Base-by-base conservation (phyloP, 2,888 invertebrate species). In the Thecophora atra region DNA sequence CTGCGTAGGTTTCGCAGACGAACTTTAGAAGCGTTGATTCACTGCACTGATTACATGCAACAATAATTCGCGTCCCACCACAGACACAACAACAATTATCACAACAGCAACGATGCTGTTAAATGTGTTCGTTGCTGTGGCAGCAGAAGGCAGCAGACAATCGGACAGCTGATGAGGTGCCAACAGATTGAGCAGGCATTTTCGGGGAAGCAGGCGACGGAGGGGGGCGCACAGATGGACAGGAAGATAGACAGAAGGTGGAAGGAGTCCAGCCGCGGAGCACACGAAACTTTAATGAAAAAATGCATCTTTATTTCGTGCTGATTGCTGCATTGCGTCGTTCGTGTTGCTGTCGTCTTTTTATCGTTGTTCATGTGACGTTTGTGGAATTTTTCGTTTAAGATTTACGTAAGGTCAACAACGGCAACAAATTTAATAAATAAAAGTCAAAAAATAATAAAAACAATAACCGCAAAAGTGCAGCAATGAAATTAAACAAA, bases 41-140 rank as follows among this genome's bases (percentile, higher is more conserved):
- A 81, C 76, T 73, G 64, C 65, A 63, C 73, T 77, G 80, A 82
- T 82, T 81, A 74, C 72, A 73, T 62, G 66, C 71, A 76, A 77
- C 77, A 75, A 80, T 79, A 77, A 75, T 77, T 80, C 76, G 66
- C 21, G 26, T 62, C 73, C 51, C 30, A 21, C 21, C 19, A 54
- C 24, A 54, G 21, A 6, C 19, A 54, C 11, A 58, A 6, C 24
- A 28, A 58, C 26, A 44, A 58, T 21, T n/a, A 28, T 13, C 19
- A n/a, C 26, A 56, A 56, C 56, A 56, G 3, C 56, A 56, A 56
- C 56, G 24, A 56, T 26, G 52, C 11, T 19, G 17, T 52, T 8
- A 52, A 52, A 17, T 19, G 52, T 52, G 6, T 15, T 52, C 44
- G 13, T 13, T 44, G 8, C 7, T 44, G 44, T 13, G 7, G 44